These are phyloP conservation scores for Pipra filicauda DNA, from an alignment of 2,113 vertebrate genomes.

Conservation along the genomic window DNA sequence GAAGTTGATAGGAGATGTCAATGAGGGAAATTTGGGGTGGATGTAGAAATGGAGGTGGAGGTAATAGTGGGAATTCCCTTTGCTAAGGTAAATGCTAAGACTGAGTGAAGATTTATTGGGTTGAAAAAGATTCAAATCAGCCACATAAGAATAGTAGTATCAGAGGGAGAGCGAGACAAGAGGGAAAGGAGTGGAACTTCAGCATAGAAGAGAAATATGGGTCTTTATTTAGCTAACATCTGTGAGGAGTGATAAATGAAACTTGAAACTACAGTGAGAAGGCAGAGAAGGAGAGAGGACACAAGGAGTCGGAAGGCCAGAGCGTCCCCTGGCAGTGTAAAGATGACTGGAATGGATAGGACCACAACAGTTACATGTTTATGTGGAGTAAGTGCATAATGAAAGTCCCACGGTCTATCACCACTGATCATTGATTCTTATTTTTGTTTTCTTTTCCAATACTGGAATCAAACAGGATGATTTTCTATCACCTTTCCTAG, in stretches of 20 bases:
- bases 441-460: not conserved
- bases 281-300: no score
- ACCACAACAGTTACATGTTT: not conserved
- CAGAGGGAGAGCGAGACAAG: not conserved
- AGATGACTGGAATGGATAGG: not conserved
- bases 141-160: not conserved
- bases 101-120: not conserved
- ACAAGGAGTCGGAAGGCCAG: rapidly evolving
- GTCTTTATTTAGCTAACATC: not conserved
- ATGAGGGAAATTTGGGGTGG: not conserved
- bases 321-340: no score
- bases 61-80: not conserved
- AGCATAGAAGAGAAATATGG: not conserved
- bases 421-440: not conserved
- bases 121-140: not conserved
- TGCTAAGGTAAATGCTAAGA: not conserved
- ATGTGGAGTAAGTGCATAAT: not conserved
- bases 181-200: not conserved
- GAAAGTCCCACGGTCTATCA: not conserved
- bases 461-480: not conserved
- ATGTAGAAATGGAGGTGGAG: not conserved
- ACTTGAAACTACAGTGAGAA: not conserved
- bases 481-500: not conserved
- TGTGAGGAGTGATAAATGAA: not conserved
- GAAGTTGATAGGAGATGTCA: not conserved